Conservation (phyloP, 2,113 vertebrate genomes). For the Rhipidura dahli region DNA sequence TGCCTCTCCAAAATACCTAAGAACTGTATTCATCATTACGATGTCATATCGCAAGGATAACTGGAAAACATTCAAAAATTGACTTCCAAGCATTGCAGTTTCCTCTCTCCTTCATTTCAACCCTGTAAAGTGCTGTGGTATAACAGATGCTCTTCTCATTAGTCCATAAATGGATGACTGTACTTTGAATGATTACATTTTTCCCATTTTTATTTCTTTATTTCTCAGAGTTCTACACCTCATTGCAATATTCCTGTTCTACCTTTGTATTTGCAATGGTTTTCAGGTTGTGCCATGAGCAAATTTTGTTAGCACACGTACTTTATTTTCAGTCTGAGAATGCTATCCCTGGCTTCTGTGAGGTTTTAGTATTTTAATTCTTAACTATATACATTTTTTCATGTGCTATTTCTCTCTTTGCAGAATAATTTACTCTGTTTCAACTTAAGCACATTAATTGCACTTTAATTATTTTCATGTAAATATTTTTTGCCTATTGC, state of each 20-base stretch:
- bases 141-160: not conserved
- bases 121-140: not conserved
- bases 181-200: not conserved
- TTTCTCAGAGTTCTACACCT: not conserved
- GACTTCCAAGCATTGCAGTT: not conserved
- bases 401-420: not conserved
- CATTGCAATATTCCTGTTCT: not conserved
- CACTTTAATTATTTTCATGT: not conserved
- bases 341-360: not conserved
- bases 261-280: not conserved
- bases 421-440: not conserved
- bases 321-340: not conserved
- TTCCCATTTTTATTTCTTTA: not conserved
- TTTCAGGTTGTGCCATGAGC: not conserved
- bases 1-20: not conserved
- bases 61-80: not conserved
- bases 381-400: not conserved
- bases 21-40: not conserved
- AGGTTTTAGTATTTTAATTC: not conserved
- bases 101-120: not conserved
- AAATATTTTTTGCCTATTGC: not conserved
- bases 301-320: fast-evolving
- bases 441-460: not conserved
- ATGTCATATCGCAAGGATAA: not conserved
- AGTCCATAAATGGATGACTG: not conserved